These are phyloP conservation scores for Stenichneumon culpator DNA, from an alignment of 2,888 invertebrate genomes.

Conservation along the genomic window DNA sequence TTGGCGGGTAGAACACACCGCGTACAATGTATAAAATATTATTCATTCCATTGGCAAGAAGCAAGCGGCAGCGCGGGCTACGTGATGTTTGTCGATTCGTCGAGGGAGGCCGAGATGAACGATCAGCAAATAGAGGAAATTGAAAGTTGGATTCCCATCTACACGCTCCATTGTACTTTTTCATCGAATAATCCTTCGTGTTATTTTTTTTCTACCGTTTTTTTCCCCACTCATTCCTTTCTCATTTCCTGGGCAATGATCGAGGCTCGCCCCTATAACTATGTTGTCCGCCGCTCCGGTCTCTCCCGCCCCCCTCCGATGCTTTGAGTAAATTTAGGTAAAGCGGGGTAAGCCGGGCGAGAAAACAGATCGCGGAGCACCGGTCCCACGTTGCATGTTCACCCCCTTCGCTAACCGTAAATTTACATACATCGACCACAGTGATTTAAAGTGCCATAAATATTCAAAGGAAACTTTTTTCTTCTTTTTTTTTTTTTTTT, in stretches of 20 bases:
- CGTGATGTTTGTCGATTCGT: conserved; percentile 51
- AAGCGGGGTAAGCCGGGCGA: conserved; percentile 59
- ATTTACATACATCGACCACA: conserved; percentile 65
- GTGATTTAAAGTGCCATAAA: conserved; percentile 66
- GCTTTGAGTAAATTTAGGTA: conserved; percentile 55
- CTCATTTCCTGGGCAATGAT: conserved; percentile 21
- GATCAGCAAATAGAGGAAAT: conserved; percentile 59
- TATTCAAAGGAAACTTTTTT: conserved; percentile 60
- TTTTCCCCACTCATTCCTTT: conserved; percentile 15
- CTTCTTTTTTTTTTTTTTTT: conserved; percentile 10
- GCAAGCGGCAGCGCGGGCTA: conserved; percentile 12
- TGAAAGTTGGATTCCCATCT: conserved; percentile 54
- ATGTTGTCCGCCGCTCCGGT: conserved; percentile 26
- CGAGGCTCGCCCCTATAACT: background rate
- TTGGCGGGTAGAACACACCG: background rate
- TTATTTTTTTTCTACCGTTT: conserved; percentile 13
- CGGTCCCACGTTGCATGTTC: conserved; percentile 29
- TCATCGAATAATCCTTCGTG: conserved; percentile 32
- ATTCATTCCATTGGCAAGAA: conserved; percentile 35
- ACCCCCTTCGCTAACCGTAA: conserved; percentile 23
- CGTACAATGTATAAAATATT: conserved; percentile 22
- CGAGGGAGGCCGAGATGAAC: conserved; percentile 23
- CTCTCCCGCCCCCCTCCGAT: conserved; percentile 13
- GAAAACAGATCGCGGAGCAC: conserved; percentile 61
- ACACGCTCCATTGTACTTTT: conserved; percentile 20